A percentile compares a stretch with the other conserved stretches of the same genome.
These are phyloP conservation scores for Takifugu flavidus DNA, from an alignment of 2,113 vertebrate species.

Conservation along the genomic window DNA sequence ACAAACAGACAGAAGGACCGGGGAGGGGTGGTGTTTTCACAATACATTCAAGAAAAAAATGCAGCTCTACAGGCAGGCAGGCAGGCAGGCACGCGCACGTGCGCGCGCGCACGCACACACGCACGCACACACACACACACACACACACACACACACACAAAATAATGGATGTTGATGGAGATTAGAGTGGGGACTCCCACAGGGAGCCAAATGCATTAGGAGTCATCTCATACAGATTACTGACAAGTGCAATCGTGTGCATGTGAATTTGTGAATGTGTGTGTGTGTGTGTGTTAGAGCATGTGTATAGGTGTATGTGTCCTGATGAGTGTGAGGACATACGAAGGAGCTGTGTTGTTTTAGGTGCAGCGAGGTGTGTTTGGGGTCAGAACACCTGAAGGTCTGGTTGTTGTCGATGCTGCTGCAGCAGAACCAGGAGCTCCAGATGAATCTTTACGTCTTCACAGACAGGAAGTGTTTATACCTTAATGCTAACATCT, in stretches of 20 bases:
- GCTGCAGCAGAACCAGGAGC: too few relatives aligned
- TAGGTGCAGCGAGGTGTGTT: conserved; percentile 52
- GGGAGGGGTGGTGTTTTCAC: not conserved
- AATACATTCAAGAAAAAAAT: not conserved
- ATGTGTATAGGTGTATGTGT: conserved; percentile 7
- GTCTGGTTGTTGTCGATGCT: conserved; percentile 48
- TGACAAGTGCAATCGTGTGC: conserved; percentile 57
- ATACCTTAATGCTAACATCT: too few relatives aligned
- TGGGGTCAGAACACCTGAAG: conserved; percentile 52
- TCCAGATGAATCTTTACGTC: too few relatives aligned
- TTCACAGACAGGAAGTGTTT: too few relatives aligned
- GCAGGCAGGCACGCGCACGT: too few relatives aligned
- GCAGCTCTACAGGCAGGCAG: too few relatives aligned
- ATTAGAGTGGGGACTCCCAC: conserved; percentile 72
- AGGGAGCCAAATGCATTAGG: conserved; percentile 67
- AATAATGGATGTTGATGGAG: conserved; percentile 75
- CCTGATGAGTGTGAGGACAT: conserved; percentile 44
- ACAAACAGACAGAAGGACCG: too few relatives aligned
- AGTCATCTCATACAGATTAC: conserved; percentile 73
- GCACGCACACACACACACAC: conserved; percentile 18
- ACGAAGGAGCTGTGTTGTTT: conserved; percentile 63
- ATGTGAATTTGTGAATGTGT: conserved; percentile 14
- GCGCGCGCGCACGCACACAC: not conserved
- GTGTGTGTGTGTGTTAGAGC: conserved; percentile 8
- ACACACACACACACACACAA: conserved; percentile 64